A percentile compares a stretch with the other conserved stretches of the same genome.
Conservation (phyloP, 2,888 invertebrate genomes). For the Cryptus viduatorius region DNA sequence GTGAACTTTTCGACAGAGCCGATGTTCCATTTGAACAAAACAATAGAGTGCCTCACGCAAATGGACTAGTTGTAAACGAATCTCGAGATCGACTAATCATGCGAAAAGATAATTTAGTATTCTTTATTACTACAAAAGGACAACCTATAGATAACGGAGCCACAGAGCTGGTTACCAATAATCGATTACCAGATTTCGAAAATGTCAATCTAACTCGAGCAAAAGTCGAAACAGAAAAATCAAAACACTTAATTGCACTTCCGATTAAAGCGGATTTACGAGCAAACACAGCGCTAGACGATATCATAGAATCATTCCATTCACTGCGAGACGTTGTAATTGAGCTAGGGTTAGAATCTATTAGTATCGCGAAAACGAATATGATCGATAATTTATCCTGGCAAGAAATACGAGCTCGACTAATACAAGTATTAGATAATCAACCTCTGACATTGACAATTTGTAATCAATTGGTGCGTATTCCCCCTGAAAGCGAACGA, state of each 20-base stretch:
- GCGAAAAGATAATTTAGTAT: constrained; percentile 55
- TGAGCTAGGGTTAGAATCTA: background rate
- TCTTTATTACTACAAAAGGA: constrained; percentile 30
- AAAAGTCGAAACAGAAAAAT: background rate
- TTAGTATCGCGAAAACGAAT: constrained; percentile 44
- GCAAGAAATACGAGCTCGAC: background rate
- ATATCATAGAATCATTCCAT: constrained; percentile 14
- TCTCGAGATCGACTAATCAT: constrained; percentile 42
- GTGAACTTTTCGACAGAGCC: background rate
- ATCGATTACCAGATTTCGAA: background rate
- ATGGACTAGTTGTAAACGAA: constrained; percentile 46
- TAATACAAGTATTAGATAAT: background rate
- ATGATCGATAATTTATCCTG: constrained; percentile 33
- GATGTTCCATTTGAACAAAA: background rate
- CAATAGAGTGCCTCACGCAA: background rate
- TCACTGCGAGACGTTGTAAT: constrained; percentile 21
- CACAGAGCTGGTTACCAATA: background rate
- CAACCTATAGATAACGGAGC: constrained; percentile 53
- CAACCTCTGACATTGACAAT: constrained; percentile 29
- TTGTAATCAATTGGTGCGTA: constrained; percentile 22
- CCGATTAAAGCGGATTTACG: constrained; percentile 32
- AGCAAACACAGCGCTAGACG: constrained; percentile 12
- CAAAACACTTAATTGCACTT: background rate
- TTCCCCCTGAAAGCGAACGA: constrained; percentile 19
- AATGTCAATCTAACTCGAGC: background rate